Evolutionary conservation across 2,113 vertebrate species (phyloP).

Genomic region (Turnix velox): DNA sequence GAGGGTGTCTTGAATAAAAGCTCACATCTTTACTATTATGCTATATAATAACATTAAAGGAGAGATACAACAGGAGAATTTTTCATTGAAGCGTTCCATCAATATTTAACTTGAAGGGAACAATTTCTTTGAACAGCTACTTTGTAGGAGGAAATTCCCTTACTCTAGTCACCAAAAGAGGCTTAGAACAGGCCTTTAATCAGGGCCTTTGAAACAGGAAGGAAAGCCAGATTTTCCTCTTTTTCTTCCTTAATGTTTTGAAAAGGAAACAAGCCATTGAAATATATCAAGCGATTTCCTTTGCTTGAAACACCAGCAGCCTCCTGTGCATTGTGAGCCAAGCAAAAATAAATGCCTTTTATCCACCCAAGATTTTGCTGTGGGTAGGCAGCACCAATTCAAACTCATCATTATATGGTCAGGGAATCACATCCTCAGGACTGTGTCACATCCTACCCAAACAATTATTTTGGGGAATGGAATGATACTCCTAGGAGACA

Average conservation of each 20-base stretch:
- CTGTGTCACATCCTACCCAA: not conserved
- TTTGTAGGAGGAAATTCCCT: constrained; percentile 47
- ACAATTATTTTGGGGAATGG: constrained; percentile 1
- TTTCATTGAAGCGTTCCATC: not conserved
- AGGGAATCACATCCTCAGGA: not conserved
- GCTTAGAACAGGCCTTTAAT: constrained; percentile 42
- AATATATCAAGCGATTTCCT: constrained; percentile 56
- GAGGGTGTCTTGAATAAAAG: not conserved
- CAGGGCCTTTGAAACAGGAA: constrained; percentile 56
- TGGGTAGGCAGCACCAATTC: not conserved
- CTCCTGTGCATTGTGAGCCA: constrained; percentile 38
- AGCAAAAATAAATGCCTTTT: constrained; percentile 45
- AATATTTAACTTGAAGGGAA: constrained; percentile 39
- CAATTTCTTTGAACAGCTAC: constrained; percentile 19
- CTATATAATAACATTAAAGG: constrained; percentile 8
- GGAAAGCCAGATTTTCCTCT: constrained; percentile 59
- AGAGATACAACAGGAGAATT: not conserved
- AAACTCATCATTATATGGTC: not conserved
- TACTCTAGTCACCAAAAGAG: constrained; percentile 5
- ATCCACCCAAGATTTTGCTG: constrained; percentile 46
- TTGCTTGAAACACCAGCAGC: constrained; percentile 37
- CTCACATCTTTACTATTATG: constrained; percentile 12
- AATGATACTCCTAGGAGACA: not conserved
- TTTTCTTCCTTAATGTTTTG: constrained; percentile 51
- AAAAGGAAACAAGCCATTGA: constrained; percentile 61